Percentiles rank a stretch among this genome's conserved stretches.
Conservation (phyloP, 2,113 vertebrate species). For the Acanthisitta chloris region DNA sequence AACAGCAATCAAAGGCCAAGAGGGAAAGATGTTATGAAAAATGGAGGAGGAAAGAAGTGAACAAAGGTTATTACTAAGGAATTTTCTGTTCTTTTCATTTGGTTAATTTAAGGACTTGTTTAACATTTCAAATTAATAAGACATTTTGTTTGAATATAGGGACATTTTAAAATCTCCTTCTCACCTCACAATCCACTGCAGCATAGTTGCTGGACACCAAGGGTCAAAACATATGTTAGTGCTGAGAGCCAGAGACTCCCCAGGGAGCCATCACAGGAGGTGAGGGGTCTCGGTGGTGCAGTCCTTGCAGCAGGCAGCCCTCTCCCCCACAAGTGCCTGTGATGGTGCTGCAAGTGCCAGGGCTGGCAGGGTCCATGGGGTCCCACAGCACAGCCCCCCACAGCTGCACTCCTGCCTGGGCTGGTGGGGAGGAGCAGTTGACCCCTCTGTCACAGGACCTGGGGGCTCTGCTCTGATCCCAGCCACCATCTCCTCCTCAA, state of each 20-base stretch:
- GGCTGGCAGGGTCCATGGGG: background rate
- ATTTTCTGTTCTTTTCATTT: background rate
- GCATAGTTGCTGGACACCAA: rapidly evolving
- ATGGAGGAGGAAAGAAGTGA: background rate
- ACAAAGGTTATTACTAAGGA: background rate
- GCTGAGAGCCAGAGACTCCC: background rate
- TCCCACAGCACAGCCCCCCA: background rate
- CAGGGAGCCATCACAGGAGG: rapidly evolving
- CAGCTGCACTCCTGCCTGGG: rapidly evolving
- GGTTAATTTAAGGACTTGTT: background rate
- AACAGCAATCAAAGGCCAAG: slow-evolving; percentile 35
- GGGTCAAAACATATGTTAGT: rapidly evolving
- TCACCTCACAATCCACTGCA: rapidly evolving
- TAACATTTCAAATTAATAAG: background rate
- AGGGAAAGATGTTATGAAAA: background rate
- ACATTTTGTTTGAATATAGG: background rate
- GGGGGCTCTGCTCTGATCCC: rapidly evolving
- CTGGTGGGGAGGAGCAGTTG: rapidly evolving
- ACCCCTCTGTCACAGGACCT: rapidly evolving
- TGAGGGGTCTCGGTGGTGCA: rapidly evolving
- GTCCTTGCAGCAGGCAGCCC: rapidly evolving
- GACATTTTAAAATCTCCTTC: background rate
- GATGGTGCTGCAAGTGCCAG: rapidly evolving
- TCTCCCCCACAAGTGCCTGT: rapidly evolving
- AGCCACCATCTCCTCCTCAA: background rate